Percentiles rank a stretch among this genome's conserved stretches.
phyloP scores from a whole-genome alignment of 2,113 vertebrate genomes.

The Meriones unguiculatus region DNA sequence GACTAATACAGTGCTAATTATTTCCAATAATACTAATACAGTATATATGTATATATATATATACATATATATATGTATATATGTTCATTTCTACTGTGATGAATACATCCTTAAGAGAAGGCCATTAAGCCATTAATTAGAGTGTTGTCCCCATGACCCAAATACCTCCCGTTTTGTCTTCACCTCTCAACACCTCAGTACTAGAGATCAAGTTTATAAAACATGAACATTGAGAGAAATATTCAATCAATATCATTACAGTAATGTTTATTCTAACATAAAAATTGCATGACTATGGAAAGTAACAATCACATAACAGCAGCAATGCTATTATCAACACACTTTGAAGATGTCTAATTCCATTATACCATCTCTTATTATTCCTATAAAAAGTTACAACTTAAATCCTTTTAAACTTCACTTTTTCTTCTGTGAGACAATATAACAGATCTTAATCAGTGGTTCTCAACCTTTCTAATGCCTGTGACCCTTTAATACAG shows the following conservation, averaged over 20 bases:
- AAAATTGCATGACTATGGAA: neutral
- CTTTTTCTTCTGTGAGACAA: constrained; percentile 14
- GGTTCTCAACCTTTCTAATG: neutral
- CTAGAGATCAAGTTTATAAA: neutral
- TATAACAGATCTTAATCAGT: neutral
- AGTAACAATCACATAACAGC: neutral
- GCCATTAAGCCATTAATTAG: neutral
- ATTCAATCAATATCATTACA: neutral
- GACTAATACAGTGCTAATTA: neutral
- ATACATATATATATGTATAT: neutral
- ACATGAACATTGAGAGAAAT: neutral
- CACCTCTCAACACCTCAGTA: too few species aligned
- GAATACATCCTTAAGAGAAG: neutral
- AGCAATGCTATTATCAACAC: neutral
- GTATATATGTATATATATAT: neutral
- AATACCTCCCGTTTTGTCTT: too few species aligned
- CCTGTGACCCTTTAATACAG: neutral
- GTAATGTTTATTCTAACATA: constrained; percentile 13
- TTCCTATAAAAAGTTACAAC: neutral
- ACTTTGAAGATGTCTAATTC: neutral
- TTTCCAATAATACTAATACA: too few species aligned
- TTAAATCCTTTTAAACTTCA: neutral
- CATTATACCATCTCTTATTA: neutral
- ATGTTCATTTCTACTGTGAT: neutral
- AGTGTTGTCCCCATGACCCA: neutral